These are phyloP conservation scores for Oceanodroma leucorhoa DNA, from an alignment of 2,797 vertebrate species.

Conservation along the genomic window DNA sequence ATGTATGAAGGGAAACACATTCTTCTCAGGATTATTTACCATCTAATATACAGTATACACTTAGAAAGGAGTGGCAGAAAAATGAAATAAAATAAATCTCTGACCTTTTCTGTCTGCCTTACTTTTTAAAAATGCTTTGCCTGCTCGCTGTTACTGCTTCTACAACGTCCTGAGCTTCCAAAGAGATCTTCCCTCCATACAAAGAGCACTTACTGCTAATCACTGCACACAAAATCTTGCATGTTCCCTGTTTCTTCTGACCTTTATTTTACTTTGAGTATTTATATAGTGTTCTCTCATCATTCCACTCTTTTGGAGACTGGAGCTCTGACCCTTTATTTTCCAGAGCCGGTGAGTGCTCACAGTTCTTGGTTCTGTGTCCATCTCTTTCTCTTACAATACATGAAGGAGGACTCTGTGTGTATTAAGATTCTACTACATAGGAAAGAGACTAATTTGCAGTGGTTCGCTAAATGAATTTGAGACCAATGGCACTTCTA, in stretches of 20 bases:
- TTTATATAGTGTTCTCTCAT: not conserved
- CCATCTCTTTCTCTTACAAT: not conserved
- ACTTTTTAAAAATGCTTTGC: not conserved
- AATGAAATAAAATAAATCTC: not conserved
- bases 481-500: not conserved
- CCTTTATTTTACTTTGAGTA: not conserved
- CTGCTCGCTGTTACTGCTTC: not conserved
- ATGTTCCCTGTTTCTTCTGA: not conserved
- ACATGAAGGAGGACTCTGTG: not conserved
- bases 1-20: not conserved
- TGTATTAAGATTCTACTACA: fast-evolving
- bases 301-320: not conserved
- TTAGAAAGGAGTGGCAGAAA: not conserved
- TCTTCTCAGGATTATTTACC: not conserved
- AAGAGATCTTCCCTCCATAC: not conserved
- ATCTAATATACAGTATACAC: not conserved
- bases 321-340: not conserved
- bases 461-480: not conserved
- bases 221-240: not conserved
- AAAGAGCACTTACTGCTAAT: not conserved
- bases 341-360: not conserved
- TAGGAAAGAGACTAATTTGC: not conserved
- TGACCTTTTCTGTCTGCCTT: not conserved
- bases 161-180: not conserved
- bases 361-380: not conserved